A percentile compares a stretch with the other conserved stretches of the same genome.
These are phyloP conservation scores for Lasioglossum lativentre DNA, from an alignment of 2,888 invertebrate species.

Conservation along the genomic window DNA sequence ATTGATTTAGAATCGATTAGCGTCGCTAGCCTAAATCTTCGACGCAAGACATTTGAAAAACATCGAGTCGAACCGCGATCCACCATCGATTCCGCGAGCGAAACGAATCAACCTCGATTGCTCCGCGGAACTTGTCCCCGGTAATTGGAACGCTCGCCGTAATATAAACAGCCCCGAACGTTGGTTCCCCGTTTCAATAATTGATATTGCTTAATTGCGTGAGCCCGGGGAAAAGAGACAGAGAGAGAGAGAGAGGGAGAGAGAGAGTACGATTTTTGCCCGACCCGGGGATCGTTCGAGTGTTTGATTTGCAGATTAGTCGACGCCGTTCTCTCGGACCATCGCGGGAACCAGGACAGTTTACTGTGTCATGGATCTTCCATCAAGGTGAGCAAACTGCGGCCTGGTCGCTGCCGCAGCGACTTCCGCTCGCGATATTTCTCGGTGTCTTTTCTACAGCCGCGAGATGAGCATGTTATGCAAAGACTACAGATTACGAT, in stretches of 20 bases:
- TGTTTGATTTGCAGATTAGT: slow-evolving; percentile 56
- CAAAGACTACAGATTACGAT: too few relatives aligned
- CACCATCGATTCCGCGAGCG: background rate
- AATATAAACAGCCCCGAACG: slow-evolving; percentile 32
- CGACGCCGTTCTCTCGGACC: slow-evolving; percentile 33
- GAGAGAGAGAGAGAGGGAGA: background rate
- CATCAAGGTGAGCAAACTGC: slow-evolving; percentile 49
- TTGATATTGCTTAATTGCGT: slow-evolving; percentile 51
- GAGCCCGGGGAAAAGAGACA: background rate
- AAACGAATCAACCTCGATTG: background rate
- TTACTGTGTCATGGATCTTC: slow-evolving; percentile 54
- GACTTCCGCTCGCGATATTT: background rate
- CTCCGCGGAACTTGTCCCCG: background rate
- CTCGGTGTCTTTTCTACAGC: background rate
- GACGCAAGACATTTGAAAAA: background rate
- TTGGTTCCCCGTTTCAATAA: slow-evolving; percentile 37
- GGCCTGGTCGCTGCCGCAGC: background rate
- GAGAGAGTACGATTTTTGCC: slow-evolving; percentile 26
- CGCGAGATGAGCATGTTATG: background rate
- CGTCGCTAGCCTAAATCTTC: background rate
- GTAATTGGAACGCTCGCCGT: slow-evolving; percentile 20
- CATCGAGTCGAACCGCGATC: background rate
- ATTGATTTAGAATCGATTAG: background rate
- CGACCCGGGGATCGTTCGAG: slow-evolving; percentile 7
- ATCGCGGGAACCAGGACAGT: slow-evolving; percentile 51